Base-by-base conservation (phyloP, 2,888 invertebrate species). In the Orthosia cruda region DNA sequence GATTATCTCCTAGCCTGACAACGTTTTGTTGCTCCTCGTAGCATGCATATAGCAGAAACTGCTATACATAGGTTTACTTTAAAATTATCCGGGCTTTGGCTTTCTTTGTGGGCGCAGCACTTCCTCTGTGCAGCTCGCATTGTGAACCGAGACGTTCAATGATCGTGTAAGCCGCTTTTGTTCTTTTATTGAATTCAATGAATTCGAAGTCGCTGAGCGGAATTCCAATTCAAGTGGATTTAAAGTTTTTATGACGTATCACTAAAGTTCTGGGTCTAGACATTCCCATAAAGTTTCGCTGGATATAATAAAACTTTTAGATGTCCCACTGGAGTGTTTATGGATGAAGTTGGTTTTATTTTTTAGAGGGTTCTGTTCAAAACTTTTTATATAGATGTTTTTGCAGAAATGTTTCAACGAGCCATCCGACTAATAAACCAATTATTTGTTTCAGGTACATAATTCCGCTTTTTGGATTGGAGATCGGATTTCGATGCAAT, bases 401-500 rank as follows among this genome's bases (percentile, higher is more conserved):
- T 58, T 65, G 12, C 26, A 26, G 40, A 59, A 64, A 47, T 47
- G 7, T 62, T 73, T 47, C 23, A 55, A 66, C 23, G 18, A 20
- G 66, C 32, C 9, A 64, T 47, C 49, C 20, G n/a, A 16, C 54
- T 74, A 74, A 84, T 66, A 52, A 59, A 32, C 15, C 15, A 45
- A 55, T 77, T 69, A 58, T 81, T 83, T 83, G 85, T 83, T 83
- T 59, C 83, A 83, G 83, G 83, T 83, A 83, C 32, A n/a, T 74
- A 50, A 61, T 59, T 55, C 45, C 45, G 45, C 32, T 18, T 59
- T 57, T 65, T 47, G 65, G 52, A 32, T n/a, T 15, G 68, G 23
- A 49, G 49, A 61, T 66, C n/a, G 58, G 5, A 66, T 77, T 73
- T 49, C 12, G 40, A 49, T 74, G 66, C 70, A 71, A 59, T 74